Evolutionary conservation across 2,113 vertebrate genomes (phyloP).

Genomic region (Alexandromys fortis): DNA sequence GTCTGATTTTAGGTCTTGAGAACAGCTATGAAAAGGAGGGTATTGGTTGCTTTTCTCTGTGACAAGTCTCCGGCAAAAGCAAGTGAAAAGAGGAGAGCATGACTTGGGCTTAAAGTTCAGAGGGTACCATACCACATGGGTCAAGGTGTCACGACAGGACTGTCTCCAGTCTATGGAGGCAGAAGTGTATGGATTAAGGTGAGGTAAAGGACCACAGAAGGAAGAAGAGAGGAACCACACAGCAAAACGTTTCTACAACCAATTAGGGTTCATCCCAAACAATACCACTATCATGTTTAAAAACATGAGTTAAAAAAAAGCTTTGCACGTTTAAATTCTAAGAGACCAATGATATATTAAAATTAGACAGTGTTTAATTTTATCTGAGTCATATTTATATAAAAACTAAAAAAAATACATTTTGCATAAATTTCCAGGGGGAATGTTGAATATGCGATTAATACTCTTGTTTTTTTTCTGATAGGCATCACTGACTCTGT

Average conservation of each 20-base stretch:
- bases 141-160: fast-evolving
- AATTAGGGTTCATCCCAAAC: background rate
- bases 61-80: background rate
- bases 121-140: background rate
- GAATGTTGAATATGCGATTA: background rate
- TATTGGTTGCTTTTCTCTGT: background rate
- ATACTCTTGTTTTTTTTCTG: background rate
- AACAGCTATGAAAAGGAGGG: background rate
- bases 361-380: background rate
- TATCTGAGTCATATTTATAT: background rate
- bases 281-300: background rate
- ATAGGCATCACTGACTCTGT: background rate
- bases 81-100: background rate
- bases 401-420: background rate
- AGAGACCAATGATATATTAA: background rate
- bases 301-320: background rate
- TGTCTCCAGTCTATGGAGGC: too few species aligned
- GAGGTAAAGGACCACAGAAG: background rate
- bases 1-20: background rate
- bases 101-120: background rate
- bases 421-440: background rate
- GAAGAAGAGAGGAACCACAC: background rate
- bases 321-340: background rate
- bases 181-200: background rate
- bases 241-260: background rate